Base-by-base conservation (phyloP, 2,113 vertebrate genomes). In the Lichenostomus cassidix region DNA sequence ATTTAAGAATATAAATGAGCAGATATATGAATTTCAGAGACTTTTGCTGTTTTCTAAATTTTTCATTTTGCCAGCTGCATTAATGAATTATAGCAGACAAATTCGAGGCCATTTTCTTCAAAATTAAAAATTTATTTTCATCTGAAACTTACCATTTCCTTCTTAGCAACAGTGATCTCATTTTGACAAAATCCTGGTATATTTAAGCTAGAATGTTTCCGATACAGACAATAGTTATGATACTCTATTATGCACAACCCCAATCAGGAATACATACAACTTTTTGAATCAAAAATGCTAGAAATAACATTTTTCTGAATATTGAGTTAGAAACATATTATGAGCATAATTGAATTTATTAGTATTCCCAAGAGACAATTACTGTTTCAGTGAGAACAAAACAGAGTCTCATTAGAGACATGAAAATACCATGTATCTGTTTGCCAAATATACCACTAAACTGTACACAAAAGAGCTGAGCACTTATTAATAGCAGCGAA, bases 341-440 rank as follows among this genome's bases (percentile, higher is more conserved):
- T 84, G n/a, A 87, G 18, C 49, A 28, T 94, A 96, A 97, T 50
- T 94, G 83, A 94, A 94, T 94, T 96, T 96, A 93, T 94, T 94
- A 75, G 59, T 68, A 39, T 94, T 94, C 95, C 76, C 69, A 78
- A 94, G 52, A 94, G 68, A 84, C 91, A 94, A 95, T 93, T 95
- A 87, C 49, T 94, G 60, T 94, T 95, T 93, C 90, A 87, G n/a
- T 83, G 60, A 92, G 88, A 95, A 90, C 68, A 96, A 96, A 95
- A 27, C 46, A 80, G 46, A 49, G 15, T 75, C 76, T 89, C 94
- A 88, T 83, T 94, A 90, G 79, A 78, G 37, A 83, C 71, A 81
- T 2, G 10, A 94, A 96, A 96, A 94, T 94, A 78, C 52, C 39
- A 56, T 75, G 68, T 92, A 83, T 90, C 85, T 93, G 31, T 91